These are phyloP conservation scores for Aurelia aurita DNA, from an alignment of 30 jellyfish, hydroid and myxozoan genomes.

Conservation along the genomic window DNA sequence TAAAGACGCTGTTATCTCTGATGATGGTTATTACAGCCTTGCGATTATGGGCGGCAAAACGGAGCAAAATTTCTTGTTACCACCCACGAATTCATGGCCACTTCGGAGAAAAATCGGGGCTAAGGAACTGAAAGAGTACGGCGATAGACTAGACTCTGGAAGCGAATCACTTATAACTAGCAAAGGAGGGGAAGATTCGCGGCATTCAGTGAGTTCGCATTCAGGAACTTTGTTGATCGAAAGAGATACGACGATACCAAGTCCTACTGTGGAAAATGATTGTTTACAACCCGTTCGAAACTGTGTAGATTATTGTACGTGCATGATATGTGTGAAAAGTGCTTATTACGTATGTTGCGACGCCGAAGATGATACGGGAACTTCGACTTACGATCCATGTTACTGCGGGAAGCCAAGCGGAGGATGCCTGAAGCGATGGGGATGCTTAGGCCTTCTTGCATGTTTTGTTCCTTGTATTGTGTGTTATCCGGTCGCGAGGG, in stretches of 20 bases:
- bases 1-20: constrained; percentile 30
- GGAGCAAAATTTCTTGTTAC: constrained; percentile 16
- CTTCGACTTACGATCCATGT: constrained; percentile 51
- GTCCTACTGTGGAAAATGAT: not conserved
- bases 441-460: constrained; percentile 52
- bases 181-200: constrained; percentile 5
- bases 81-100: constrained; percentile 81
- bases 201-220: constrained; percentile 28
- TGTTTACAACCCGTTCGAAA: constrained; percentile 8
- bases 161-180: constrained; percentile 21
- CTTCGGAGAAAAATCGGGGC: constrained; percentile 65
- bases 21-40: constrained; percentile 67
- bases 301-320: constrained; percentile 70
- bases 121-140: constrained; percentile 60
- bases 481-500: constrained; percentile 67
- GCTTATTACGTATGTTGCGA: constrained; percentile 55
- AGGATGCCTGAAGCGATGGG: constrained; percentile 60
- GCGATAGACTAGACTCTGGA: constrained; percentile 63
- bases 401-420: constrained; percentile 60
- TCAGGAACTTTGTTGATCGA: constrained; percentile 35
- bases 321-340: constrained; percentile 72
- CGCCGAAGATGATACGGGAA: constrained; percentile 71
- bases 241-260: not conserved
- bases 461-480: constrained; percentile 53
- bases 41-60: constrained; percentile 41